Evolutionary conservation across 2,888 invertebrate species (phyloP).

Genomic region (Eulithis prunata): DNA sequence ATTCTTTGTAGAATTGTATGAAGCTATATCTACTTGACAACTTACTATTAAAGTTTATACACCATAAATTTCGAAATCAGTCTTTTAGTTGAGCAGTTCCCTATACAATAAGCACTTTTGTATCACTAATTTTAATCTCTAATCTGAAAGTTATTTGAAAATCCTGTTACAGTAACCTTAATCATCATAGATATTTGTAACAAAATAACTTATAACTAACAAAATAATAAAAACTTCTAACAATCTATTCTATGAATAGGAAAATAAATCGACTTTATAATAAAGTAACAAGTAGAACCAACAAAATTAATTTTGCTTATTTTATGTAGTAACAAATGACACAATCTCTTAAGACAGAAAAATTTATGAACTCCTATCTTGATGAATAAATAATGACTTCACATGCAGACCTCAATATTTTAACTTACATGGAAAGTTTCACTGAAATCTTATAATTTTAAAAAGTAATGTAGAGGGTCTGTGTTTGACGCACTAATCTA

Average conservation of each 20-base stretch:
- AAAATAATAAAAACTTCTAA: background rate
- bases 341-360: too few relatives aligned
- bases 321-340: too few relatives aligned
- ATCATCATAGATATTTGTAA: background rate
- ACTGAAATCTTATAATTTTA: too few relatives aligned
- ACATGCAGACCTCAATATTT: too few relatives aligned
- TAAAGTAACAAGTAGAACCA: background rate
- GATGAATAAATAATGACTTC: too few relatives aligned
- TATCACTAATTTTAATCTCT: background rate
- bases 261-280: background rate
- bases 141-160: background rate
- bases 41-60: conserved; percentile 4
- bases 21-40: background rate
- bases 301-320: conserved; percentile 1
- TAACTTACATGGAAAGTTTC: too few relatives aligned
- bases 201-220: background rate
- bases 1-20: background rate
- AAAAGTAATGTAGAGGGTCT: too few relatives aligned
- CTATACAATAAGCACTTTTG: background rate
- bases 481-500: too few relatives aligned
- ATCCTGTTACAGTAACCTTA: background rate
- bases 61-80: background rate
- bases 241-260: conserved; percentile 8
- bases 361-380: too few relatives aligned
- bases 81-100: conserved; percentile 2